These are phyloP conservation scores for Lepidurus couesii DNA, from an alignment of 1,140 invertebrate species.

Conservation along the genomic window DNA sequence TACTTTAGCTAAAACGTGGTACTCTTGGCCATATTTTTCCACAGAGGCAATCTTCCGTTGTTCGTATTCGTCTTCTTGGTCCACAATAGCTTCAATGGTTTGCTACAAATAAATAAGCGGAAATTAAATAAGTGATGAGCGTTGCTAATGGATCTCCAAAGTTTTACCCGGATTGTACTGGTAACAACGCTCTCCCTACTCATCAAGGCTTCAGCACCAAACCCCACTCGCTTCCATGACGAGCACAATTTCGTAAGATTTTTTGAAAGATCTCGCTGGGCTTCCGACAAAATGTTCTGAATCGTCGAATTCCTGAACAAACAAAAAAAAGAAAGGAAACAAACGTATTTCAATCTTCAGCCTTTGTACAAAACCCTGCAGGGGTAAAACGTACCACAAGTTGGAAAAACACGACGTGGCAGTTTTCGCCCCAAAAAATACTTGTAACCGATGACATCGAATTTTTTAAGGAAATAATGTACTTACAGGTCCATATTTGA, in stretches of 20 bases:
- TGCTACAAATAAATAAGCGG: slow-evolving; percentile 16
- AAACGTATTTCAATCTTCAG: not conserved
- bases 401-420: too few relatives aligned
- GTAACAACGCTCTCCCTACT: not conserved
- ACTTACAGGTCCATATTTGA: too few relatives aligned
- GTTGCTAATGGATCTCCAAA: not conserved
- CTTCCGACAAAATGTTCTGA: not conserved
- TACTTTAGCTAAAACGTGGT: slow-evolving; percentile 21
- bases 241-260: not conserved
- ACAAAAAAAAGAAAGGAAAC: not conserved
- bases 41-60: slow-evolving; percentile 2
- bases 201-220: not conserved
- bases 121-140: not conserved
- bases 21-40: slow-evolving; percentile 11
- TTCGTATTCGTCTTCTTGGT: slow-evolving; percentile 25
- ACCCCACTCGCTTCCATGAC: not conserved
- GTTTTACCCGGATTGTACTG: not conserved
- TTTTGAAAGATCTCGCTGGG: not conserved
- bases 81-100: slow-evolving; percentile 29
- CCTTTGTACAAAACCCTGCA: too few relatives aligned
- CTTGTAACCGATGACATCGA: too few relatives aligned
- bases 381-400: too few relatives aligned
- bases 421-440: too few relatives aligned
- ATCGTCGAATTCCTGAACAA: not conserved
- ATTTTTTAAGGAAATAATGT: too few relatives aligned